Evolutionary conservation across 2,797 vertebrate species (phyloP), one percentile per base, ranked within the genome.

Genomic region (Oceanodroma leucorhoa): DNA sequence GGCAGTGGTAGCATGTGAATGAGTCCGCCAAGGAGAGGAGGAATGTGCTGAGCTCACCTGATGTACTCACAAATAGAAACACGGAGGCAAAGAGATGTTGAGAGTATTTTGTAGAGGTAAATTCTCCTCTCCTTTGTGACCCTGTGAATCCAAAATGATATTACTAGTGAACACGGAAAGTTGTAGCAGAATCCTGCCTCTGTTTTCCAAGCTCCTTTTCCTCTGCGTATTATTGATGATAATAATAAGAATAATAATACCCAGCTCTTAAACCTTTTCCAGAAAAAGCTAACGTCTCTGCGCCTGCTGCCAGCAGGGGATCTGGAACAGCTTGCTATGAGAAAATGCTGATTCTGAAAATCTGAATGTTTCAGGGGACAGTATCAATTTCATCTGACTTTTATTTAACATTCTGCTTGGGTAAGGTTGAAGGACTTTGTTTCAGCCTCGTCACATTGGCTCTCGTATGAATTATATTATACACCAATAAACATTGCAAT

Each of bases 361-460:
- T 70, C 61, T 69, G 58, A 73, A 61, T 86, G 69, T 96, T 96
- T 91, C 94, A 94, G 79, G 92, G 94, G 91, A 91, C 81, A 78
- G 76, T 94, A 94, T 96, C 92, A 91, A 95, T 94, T 95, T 96
- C 87, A 96, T 94, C 87, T 92, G 89, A 95, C 89, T 97, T 96
- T 93, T 83, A 96, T 94, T 93, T 93, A 97, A 96, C 89, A 91
- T 96, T 95, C 89, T 94, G 77, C 77, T 81, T 84, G 75, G 38
- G 67, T 89, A 94, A 96, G 72, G 79, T 79, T 94, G 94, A 94
- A 94, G 29, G 46, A 88, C 66, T 96, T 96, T 70, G 54, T 94
- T 96, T 95, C 87, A 88, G 70, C 65, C 72, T 96, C 83, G 76
- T 90, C 90, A 69, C 18, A 0, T 94, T 96, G 58, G 14, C 54